Evolutionary conservation across 1,140 invertebrate genomes (phyloP).

Genomic region (Linepithema humile): DNA sequence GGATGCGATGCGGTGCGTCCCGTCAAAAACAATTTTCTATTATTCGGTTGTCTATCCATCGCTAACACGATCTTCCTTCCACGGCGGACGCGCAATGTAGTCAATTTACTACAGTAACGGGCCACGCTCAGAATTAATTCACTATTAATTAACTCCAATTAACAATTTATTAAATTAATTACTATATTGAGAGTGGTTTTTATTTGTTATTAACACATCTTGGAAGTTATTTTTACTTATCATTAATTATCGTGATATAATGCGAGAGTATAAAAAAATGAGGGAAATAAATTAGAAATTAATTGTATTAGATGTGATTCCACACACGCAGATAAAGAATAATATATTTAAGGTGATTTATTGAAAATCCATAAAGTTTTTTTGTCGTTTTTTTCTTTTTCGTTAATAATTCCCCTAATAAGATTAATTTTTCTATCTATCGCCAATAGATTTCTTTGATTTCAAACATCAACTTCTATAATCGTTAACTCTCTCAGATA

Average conservation of each 20-base stretch:
- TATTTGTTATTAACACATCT: neutral
- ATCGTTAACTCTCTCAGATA: neutral
- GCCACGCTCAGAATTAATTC: slow-evolving; percentile 38
- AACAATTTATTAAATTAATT: slow-evolving; percentile 35
- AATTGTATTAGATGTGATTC: neutral
- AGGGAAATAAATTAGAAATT: neutral
- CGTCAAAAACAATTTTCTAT: slow-evolving; percentile 55
- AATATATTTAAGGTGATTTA: neutral
- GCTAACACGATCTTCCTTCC: slow-evolving; percentile 25
- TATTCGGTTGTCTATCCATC: slow-evolving; percentile 45
- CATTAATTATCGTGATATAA: neutral
- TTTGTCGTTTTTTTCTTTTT: too few species aligned
- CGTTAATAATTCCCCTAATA: too few species aligned
- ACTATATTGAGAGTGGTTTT: neutral
- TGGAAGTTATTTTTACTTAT: neutral
- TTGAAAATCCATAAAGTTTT: too few species aligned
- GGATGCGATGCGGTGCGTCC: slow-evolving; percentile 24
- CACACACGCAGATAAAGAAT: neutral
- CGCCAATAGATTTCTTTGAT: neutral
- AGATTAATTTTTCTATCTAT: neutral
- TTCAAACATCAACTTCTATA: neutral
- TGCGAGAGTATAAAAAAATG: neutral
- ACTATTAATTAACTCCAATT: slow-evolving; percentile 33
- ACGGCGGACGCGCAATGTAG: slow-evolving; percentile 9
- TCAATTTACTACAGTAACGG: slow-evolving; percentile 30